Evolutionary conservation across 2,888 invertebrate genomes (phyloP), one percentile per base, ranked within the genome.

Genomic region (Harpagoxenus sublaevis): DNA sequence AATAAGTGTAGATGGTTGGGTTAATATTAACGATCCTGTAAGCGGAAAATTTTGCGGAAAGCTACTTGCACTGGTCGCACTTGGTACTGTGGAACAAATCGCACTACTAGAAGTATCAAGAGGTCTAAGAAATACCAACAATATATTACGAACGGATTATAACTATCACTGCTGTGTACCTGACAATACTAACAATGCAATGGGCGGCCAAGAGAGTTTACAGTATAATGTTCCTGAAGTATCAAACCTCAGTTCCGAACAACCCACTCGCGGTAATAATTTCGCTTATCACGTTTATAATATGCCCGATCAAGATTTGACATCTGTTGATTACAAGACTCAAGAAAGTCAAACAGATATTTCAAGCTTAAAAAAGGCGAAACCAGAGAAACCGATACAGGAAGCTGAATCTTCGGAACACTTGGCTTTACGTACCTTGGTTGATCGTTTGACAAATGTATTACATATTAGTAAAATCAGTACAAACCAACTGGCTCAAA

Each of bases 21-120:
- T 96, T 65, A 95, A 96, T 10, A 95, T 97, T 75, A 90, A 94
- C 2, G 95, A 95, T 89, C 95, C 95, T 45, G 92, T 95, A 39
- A 95, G 95, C 15, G 95, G 95, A 53, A 92, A 95, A 65, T 92
- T 95, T 28, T 92, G 95, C 81, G 97, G 97, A 0, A 96, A 96
- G 92, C 93, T 96, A 5, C 95, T 96, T 90, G 96, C 96, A 62
- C 90, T 97, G 12, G 93, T 96, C 51, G 97, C 97, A 55, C 94
- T 97, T 66, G 97, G 97, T 15, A 96, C 96, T 4, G 96, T 96
- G 65, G 95, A 96, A 66, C 97, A 97, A 94, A 96, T 97, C 48
- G 95, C 95, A 28, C 95, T 96, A 84, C 92, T 97, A 57, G 96
- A 96, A 93, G 95, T 93, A 93, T 94, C 94, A 89, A 91, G 94